phyloP scores from a whole-genome alignment of 2,888 invertebrate genomes.

The Belgica antarctica region DNA sequence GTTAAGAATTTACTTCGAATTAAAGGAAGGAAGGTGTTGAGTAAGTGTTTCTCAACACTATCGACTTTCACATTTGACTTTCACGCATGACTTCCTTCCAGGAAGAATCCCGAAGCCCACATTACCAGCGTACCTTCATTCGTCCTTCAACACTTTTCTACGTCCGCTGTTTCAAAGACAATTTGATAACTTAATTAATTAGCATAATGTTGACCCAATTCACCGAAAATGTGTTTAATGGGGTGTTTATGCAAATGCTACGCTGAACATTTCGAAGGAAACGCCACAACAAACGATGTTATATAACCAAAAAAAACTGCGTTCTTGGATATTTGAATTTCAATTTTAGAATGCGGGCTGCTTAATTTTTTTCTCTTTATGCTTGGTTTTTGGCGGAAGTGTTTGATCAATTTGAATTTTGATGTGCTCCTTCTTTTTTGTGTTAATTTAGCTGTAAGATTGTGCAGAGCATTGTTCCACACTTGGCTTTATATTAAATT shows the following conservation, averaged over 20 bases:
- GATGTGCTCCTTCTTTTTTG: not conserved
- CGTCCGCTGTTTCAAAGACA: not conserved
- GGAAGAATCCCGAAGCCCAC: constrained; percentile 21
- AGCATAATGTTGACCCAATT: constrained; percentile 43
- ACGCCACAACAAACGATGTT: not conserved
- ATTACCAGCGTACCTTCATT: not conserved
- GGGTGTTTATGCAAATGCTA: constrained; percentile 4
- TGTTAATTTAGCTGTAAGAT: constrained; percentile 37
- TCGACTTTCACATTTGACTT: not conserved
- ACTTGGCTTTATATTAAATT: constrained; percentile 12
- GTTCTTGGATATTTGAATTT: not conserved
- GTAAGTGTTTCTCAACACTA: constrained; percentile 11
- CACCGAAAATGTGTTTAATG: constrained; percentile 30
- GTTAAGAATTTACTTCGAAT: too few relatives aligned
- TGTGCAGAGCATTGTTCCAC: constrained; percentile 31
- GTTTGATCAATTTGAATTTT: constrained; percentile 35
- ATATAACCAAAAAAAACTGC: constrained; percentile 22
- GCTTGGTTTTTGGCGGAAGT: constrained; percentile 21
- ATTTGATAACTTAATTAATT: constrained; percentile 40
- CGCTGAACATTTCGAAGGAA: not conserved
- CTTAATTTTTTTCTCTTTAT: too few relatives aligned
- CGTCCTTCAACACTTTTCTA: constrained; percentile 37
- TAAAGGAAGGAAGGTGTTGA: too few relatives aligned
- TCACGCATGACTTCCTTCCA: constrained; percentile 18
- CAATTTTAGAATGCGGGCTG: constrained; percentile 35